Evolutionary conservation across 92 coral and sea anemone species (phyloP).

Genomic region (Diadumene lineata): DNA sequence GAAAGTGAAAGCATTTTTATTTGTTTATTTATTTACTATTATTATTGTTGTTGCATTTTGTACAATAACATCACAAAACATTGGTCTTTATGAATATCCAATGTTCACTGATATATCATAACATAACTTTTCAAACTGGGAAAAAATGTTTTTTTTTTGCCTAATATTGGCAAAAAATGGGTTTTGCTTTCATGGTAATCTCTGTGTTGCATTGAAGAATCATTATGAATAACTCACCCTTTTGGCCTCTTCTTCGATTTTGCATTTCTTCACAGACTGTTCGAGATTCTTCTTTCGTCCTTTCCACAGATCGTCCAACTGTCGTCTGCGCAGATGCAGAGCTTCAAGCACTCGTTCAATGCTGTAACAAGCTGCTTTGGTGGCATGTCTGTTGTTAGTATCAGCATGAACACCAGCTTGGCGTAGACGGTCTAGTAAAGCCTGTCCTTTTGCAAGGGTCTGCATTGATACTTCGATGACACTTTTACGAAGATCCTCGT

Average conservation of each 20-base stretch:
- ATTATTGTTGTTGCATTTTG: no score
- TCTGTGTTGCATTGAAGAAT: no score
- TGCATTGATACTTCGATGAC: constrained; percentile 94
- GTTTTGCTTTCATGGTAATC: no score
- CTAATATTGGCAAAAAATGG: no score
- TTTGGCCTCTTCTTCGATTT: constrained; percentile 86
- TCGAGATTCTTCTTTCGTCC: constrained; percentile 81
- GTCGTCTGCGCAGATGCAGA: constrained; percentile 80
- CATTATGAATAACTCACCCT: constrained; percentile 57
- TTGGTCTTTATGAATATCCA: no score
- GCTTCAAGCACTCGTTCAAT: constrained; percentile 92
- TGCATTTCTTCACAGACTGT: constrained; percentile 91
- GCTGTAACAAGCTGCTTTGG: constrained; percentile 95
- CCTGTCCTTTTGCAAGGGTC: constrained; percentile 94
- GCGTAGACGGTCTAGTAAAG: constrained; percentile 84
- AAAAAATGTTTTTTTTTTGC: no score
- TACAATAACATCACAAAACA: no score
- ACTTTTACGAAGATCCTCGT: constrained; percentile 92
- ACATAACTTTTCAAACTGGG: no score
- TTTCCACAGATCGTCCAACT: constrained; percentile 92
- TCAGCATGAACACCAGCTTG: constrained; percentile 95
- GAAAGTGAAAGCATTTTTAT: no score
- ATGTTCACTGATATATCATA: no score
- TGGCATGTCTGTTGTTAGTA: constrained; percentile 94
- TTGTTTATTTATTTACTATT: no score